A percentile compares a stretch with the other conserved stretches of the same genome.
These are phyloP conservation scores for Entomyzon cyanotis DNA, from an alignment of 2,113 vertebrate genomes.

Conservation along the genomic window DNA sequence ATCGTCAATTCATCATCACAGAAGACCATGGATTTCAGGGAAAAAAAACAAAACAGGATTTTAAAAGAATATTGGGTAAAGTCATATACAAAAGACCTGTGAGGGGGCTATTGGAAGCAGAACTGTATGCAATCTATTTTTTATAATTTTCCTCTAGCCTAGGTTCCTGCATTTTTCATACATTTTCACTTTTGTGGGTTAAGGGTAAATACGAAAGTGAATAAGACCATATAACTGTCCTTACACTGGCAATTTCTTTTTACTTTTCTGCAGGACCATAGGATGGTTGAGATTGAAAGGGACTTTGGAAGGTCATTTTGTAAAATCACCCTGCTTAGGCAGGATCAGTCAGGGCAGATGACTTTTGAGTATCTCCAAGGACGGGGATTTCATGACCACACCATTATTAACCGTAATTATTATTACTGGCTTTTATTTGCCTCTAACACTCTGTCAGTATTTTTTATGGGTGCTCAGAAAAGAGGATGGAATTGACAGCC, in stretches of 20 bases:
- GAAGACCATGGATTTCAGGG: not conserved
- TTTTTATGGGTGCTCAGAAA: not conserved
- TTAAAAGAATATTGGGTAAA: not conserved
- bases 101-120: not conserved
- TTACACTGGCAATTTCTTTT: not conserved
- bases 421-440: not conserved
- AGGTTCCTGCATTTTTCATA: not conserved
- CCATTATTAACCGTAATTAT: not conserved
- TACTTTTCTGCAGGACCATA: not conserved
- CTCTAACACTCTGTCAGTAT: not conserved
- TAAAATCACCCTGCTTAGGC: not conserved
- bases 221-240: not conserved
- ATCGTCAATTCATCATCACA: not conserved
- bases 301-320: not conserved
- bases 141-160: not conserved
- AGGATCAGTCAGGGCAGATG: not conserved
- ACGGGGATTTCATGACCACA: not conserved
- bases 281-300: not conserved
- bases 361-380: not conserved
- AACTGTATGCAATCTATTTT: not conserved
- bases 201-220: not conserved
- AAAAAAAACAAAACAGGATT: not conserved
- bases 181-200: not conserved
- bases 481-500: not conserved
- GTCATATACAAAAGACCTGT: not conserved